These are phyloP conservation scores for Latheticus oryzae DNA, from an alignment of 2,888 invertebrate genomes.

Conservation along the genomic window DNA sequence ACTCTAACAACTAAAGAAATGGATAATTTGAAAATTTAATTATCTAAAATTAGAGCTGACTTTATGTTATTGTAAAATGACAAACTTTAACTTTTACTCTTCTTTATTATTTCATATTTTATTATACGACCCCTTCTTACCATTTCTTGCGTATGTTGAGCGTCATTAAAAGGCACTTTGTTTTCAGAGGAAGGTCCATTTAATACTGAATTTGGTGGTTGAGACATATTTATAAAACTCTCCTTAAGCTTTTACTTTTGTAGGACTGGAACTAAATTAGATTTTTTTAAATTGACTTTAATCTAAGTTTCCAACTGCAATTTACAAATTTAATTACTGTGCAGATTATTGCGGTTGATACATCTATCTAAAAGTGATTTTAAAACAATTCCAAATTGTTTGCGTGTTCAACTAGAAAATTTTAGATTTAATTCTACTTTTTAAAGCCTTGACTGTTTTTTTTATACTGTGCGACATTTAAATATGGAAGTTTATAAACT, in stretches of 20 bases:
- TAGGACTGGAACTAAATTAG: conserved; percentile 52
- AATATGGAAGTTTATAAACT: too few species aligned
- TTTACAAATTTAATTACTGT: conserved; percentile 34
- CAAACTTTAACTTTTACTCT: too few species aligned
- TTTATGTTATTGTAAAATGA: too few species aligned
- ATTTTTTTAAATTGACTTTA: conserved; percentile 49
- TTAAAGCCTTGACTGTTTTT: conserved; percentile 31
- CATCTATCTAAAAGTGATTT: conserved; percentile 19
- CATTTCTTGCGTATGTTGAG: conserved; percentile 46
- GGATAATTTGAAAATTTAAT: conserved; percentile 28
- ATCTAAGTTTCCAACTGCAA: conserved; percentile 29
- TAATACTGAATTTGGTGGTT: conserved; percentile 54
- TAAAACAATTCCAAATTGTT: conserved; percentile 24
- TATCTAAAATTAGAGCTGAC: conserved; percentile 14
- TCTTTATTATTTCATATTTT: conserved; percentile 1
- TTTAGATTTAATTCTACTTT: conserved; percentile 26
- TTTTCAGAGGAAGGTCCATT: conserved; percentile 57
- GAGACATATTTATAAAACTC: conserved; percentile 50
- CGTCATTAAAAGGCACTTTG: conserved; percentile 52
- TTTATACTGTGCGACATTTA: too few species aligned
- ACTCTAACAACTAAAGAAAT: conserved; percentile 20
- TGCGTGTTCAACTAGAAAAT: conserved; percentile 26
- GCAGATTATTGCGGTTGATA: conserved; percentile 26
- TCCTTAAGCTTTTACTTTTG: conserved; percentile 38
- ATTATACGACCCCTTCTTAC: conserved; percentile 45